Evolutionary conservation across 1,140 invertebrate species (phyloP).

Genomic region (Ips typographus): DNA sequence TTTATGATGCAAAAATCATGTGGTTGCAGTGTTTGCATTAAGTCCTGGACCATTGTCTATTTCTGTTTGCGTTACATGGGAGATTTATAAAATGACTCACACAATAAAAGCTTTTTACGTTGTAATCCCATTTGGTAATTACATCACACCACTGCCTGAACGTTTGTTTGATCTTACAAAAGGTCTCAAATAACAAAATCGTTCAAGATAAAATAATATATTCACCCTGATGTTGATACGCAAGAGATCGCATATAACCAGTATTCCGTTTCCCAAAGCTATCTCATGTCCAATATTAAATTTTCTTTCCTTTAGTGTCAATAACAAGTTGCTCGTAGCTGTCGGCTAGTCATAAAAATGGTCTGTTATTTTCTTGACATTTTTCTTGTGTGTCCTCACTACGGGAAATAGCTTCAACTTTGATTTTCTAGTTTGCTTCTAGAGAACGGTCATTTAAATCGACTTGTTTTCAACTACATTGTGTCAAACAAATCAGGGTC

Average conservation of each 20-base stretch:
- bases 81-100: constrained; percentile 5
- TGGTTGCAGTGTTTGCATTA: neutral
- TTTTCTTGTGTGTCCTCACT: constrained; percentile 13
- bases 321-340: constrained; percentile 21
- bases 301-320: constrained; percentile 24
- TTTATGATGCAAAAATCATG: constrained; percentile 5
- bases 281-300: constrained; percentile 21
- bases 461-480: no score
- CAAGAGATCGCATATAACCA: neutral
- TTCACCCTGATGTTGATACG: no score
- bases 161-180: no score
- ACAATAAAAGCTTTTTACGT: constrained; percentile 1
- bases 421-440: neutral
- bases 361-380: constrained; percentile 25
- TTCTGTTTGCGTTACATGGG: neutral
- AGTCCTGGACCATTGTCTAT: constrained; percentile 3
- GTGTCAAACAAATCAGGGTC: no score
- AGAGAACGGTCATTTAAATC: no score
- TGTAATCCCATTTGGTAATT: neutral
- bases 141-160: no score
- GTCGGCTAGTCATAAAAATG: constrained; percentile 26
- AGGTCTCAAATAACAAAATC: no score
- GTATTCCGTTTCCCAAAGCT: neutral
- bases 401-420: constrained; percentile 1
- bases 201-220: no score